Percentiles rank a stretch among this genome's conserved stretches.
Conservation (phyloP, 2,797 vertebrate genomes). For the Poecilia gillii region DNA sequence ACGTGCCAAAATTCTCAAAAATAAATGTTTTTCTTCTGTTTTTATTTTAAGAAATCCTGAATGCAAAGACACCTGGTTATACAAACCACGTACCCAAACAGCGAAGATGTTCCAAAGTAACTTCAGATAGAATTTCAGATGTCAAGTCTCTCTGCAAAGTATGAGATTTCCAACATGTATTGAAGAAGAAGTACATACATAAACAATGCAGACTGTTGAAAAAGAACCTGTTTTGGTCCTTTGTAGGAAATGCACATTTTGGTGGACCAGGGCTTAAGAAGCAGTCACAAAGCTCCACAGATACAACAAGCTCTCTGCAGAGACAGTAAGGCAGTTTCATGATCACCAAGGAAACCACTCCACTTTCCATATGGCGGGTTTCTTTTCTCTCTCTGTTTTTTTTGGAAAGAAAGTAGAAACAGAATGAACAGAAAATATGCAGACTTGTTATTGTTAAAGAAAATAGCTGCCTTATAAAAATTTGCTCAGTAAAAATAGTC, state of each 20-base stretch:
- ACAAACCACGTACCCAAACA: slow-evolving; percentile 74
- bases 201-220: slow-evolving; percentile 88
- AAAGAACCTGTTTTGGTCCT: slow-evolving; percentile 79
- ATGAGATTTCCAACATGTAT: slow-evolving; percentile 76
- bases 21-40: slow-evolving; percentile 68
- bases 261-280: slow-evolving; percentile 72
- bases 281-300: slow-evolving; percentile 79
- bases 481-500: slow-evolving; percentile 79
- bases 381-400: slow-evolving; percentile 34
- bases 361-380: slow-evolving; percentile 79
- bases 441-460: slow-evolving; percentile 73
- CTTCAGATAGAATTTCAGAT: slow-evolving; percentile 78
- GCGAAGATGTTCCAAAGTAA: slow-evolving; percentile 73
- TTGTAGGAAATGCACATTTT: slow-evolving; percentile 83
- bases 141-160: slow-evolving; percentile 81
- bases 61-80: slow-evolving; percentile 70
- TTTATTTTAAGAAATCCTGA: slow-evolving; percentile 75
- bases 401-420: slow-evolving; percentile 68
- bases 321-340: slow-evolving; percentile 84
- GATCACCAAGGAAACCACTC: slow-evolving; percentile 77
- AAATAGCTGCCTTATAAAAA: slow-evolving; percentile 85
- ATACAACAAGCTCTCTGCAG: slow-evolving; percentile 80
- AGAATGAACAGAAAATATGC: slow-evolving; percentile 68
- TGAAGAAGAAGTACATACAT: slow-evolving; percentile 81
- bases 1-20: slow-evolving; percentile 77